phyloP scores from a whole-genome alignment of 2,888 invertebrate species.

The Platycnemis pennipes region DNA sequence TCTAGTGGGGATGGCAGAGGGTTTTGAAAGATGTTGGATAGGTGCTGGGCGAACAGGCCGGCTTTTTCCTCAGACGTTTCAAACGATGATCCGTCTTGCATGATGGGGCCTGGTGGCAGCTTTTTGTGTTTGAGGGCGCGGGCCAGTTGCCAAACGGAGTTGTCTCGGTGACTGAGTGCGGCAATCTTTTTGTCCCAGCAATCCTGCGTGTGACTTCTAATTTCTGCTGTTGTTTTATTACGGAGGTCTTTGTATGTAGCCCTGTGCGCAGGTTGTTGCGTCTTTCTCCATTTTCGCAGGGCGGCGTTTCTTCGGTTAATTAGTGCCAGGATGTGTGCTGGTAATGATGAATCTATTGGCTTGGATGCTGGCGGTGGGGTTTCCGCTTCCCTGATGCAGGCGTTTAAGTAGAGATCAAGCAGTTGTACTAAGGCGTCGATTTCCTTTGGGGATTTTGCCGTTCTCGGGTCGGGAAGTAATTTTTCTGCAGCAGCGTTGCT shows the following conservation, averaged over 20 bases:
- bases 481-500: neutral
- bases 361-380: neutral
- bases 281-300: neutral
- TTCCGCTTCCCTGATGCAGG: neutral
- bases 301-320: neutral
- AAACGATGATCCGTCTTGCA: no score
- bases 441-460: neutral
- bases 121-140: no score
- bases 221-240: neutral
- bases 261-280: neutral
- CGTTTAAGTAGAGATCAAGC: neutral
- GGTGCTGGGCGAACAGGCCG: no score
- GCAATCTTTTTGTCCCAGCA: neutral
- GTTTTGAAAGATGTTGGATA: no score
- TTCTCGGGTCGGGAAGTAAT: neutral
- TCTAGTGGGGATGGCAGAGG: no score
- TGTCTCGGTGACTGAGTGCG: neutral
- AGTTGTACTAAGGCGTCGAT: neutral
- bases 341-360: neutral
- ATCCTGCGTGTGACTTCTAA: neutral
- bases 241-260: neutral
- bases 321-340: neutral
- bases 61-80: no score
- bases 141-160: neutral
- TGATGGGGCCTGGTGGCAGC: no score